Conservation (phyloP, 2,888 invertebrate genomes). For the Drosophila falleni region DNA sequence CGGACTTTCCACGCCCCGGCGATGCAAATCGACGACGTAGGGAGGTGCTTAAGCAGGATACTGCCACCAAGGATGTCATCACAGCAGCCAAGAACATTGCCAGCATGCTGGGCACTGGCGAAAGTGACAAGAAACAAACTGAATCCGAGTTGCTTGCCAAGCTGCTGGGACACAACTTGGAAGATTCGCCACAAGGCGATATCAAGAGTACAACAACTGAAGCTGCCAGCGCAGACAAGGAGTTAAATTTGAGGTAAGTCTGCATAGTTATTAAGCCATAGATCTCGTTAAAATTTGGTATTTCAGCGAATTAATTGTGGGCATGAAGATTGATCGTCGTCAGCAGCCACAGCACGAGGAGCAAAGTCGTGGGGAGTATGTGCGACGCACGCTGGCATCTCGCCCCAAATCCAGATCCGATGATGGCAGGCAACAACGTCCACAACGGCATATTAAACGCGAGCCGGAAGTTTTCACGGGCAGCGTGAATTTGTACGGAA, state of each 20-base stretch:
- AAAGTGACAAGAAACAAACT: slow-evolving; percentile 88
- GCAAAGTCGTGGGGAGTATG: slow-evolving; percentile 83
- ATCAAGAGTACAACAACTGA: not conserved
- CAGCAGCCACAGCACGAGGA: slow-evolving; percentile 61
- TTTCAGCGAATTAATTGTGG: slow-evolving; percentile 90
- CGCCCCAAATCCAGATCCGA: slow-evolving; percentile 35
- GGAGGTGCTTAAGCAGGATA: slow-evolving; percentile 63
- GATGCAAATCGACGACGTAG: slow-evolving; percentile 69
- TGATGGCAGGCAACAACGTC: slow-evolving; percentile 45
- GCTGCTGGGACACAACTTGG: slow-evolving; percentile 86
- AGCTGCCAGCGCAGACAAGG: slow-evolving; percentile 40
- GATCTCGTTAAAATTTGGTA: not conserved
- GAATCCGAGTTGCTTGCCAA: slow-evolving; percentile 91
- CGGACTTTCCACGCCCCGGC: slow-evolving; percentile 80
- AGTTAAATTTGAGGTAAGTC: slow-evolving; percentile 77
- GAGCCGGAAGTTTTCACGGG: slow-evolving; percentile 81
- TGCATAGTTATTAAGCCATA: not conserved
- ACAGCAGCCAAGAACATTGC: slow-evolving; percentile 91
- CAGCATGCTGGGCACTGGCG: slow-evolving; percentile 88
- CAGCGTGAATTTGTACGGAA: slow-evolving; percentile 88
- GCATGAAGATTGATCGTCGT: slow-evolving; percentile 91
- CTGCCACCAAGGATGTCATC: slow-evolving; percentile 72
- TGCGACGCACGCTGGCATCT: slow-evolving; percentile 83
- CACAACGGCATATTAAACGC: slow-evolving; percentile 62
- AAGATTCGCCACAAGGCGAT: slow-evolving; percentile 21